Base-by-base conservation (phyloP, 35 echinoderm and acorn worm genomes). In the Amphiura filiformis region DNA sequence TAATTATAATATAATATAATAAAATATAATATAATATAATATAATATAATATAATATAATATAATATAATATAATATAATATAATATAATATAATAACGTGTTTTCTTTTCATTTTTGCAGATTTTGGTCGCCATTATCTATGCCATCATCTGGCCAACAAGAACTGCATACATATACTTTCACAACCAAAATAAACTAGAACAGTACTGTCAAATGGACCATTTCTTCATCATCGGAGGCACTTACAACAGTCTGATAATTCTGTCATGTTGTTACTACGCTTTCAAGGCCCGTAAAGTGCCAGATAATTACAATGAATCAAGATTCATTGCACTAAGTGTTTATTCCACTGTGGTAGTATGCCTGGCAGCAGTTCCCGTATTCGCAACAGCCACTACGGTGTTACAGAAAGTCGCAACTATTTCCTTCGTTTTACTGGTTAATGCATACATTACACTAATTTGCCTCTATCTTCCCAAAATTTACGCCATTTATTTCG, bases 291-390 rank as follows among this genome's bases (percentile, higher is more conserved):
- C 61, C 26, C 61, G 61, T 23, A 70, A 70, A 30, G 61, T 70
- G 4, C 61, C 61, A 70, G 61, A 70, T n/a, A 70, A 70, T 70
- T 70, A 70, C 61, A 70, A 70, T 30, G 61, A 70, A 70, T 70
- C 61, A 13, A 5, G 61, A 11, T 70, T 70, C 28, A 70, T 70
- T 70, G 61, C 61, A 70, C 26, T 70, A 70, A 70, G 61, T n/a
- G 61, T 70, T 18, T 70, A 70, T 30, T 70, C 61, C 28, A 70
- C 61, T 23, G 11, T 70, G 15, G 61, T 70, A 30, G 61, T 70
- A 13, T 70, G 61, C 61, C 28, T 70, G 26, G 61, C 61, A n/a
- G 61, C 61, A 13, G 28, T 70, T 70, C 61, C 61, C 4, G 61
- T 70, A 26, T 70, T 70, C 28, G 61, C 28, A 2, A 70, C 61